These are phyloP conservation scores for Aurelia aurita complex sp. Pacific DNA, from an alignment of 30 jellyfish, hydroid and myxozoan genomes.

Conservation along the genomic window DNA sequence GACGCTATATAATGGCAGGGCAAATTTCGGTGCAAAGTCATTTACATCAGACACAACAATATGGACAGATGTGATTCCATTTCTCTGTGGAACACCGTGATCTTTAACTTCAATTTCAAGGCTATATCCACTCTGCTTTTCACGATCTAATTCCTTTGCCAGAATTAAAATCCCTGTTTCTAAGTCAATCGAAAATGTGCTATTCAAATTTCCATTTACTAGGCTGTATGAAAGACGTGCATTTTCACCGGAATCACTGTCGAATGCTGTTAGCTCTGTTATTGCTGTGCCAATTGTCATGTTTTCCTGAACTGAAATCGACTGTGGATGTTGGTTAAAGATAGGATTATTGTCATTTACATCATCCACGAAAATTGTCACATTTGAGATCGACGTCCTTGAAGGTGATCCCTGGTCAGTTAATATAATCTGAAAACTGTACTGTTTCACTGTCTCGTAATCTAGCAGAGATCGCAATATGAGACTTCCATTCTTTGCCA, in stretches of 20 bases:
- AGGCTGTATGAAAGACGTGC: constrained; percentile 53
- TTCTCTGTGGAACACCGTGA: constrained; percentile 66
- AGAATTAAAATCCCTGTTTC: constrained; percentile 64
- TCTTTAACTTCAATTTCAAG: constrained; percentile 77
- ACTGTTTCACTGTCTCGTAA: constrained; percentile 38
- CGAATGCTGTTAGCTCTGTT: constrained; percentile 56
- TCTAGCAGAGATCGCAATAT: constrained; percentile 59
- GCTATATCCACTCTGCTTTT: constrained; percentile 20
- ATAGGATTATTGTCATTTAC: constrained; percentile 75
- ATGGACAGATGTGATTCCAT: constrained; percentile 39
- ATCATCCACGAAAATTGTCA: constrained; percentile 54
- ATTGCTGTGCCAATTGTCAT: constrained; percentile 58
- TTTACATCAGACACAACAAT: constrained; percentile 75
- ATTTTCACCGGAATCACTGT: constrained; percentile 66
- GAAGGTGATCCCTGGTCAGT: constrained; percentile 80
- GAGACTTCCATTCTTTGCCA: constrained; percentile 61
- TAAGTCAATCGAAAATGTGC: constrained; percentile 52
- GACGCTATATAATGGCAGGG: constrained; percentile 25
- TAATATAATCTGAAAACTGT: constrained; percentile 28
- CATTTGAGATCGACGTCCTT: constrained; percentile 23
- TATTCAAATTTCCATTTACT: constrained; percentile 33
- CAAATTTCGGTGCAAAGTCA: constrained; percentile 80
- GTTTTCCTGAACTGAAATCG: constrained; percentile 62
- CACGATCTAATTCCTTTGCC: constrained; percentile 74
- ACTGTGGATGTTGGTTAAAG: constrained; percentile 29